Base-by-base conservation (phyloP, 1,140 invertebrate genomes). In the Drosophila ercepeae region DNA sequence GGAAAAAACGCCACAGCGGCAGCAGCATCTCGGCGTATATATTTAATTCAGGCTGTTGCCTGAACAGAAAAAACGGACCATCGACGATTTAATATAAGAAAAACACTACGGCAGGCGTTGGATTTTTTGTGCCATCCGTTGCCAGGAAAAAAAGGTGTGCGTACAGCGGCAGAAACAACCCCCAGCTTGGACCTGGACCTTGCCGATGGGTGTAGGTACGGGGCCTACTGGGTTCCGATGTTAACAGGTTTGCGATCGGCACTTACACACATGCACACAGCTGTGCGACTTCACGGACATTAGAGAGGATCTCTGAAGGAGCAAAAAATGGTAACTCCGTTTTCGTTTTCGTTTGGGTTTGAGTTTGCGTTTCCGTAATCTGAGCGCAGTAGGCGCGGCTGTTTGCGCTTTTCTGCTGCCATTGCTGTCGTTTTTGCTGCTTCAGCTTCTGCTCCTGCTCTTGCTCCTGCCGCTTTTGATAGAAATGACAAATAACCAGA, bases 401-500 rank as follows among this genome's bases (percentile, higher is more conserved):
- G 82, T 88, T 86, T 86, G 82, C 82, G 82, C 82, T 88, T 86
- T 86, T 86, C 82, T 86, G 77, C 82, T 86, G 77, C 52, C 65
- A 41, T 48, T 29, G 64, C 19, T 69, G 39, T 21, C 58, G 14
- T 29, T 50, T 32, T 21, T 25, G 27, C 39, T 63, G 23, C 72
- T 27, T n/a, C 11, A 48, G 8, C 48, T 46, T 11, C 13, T 25
- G 25, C 45, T 57, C 16, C 44, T 44, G 16, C 50, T 50, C 41
- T 25, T 53, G 49, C 61, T 57, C 13, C 57, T 73, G 39, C 55
- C 13, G 75, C 75, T 54, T 89, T 88, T 86, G 82, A 86, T 86
- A 86, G 74, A 79, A 84, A 90, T 90, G 89, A 90, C 89, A 90
- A 90, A 90, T 90, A 90, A 90, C 89, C 73, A 90, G 89, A 90